phyloP scores from a whole-genome alignment of 2,888 invertebrate species.

The Idaea dimidiata region DNA sequence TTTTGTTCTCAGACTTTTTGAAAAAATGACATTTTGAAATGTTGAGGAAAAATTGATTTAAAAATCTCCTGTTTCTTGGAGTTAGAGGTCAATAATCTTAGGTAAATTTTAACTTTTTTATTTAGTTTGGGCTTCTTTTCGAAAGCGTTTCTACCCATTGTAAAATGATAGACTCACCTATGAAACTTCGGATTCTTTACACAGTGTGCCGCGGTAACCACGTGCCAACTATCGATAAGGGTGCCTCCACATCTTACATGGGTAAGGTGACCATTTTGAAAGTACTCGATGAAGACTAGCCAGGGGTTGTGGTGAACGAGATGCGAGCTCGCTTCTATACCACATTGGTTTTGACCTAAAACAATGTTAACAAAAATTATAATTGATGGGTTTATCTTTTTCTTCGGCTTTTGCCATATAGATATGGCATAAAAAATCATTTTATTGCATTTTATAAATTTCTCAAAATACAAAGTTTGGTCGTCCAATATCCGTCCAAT shows the following conservation, averaged over 20 bases:
- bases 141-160: background rate
- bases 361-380: background rate
- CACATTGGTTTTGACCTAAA: slow-evolving; percentile 39
- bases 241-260: slow-evolving; percentile 47
- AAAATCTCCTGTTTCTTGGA: too few species aligned
- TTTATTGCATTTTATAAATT: too few species aligned
- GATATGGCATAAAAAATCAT: too few species aligned
- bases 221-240: slow-evolving; percentile 40
- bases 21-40: too few species aligned
- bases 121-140: too few species aligned
- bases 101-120: too few species aligned
- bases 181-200: slow-evolving; percentile 35
- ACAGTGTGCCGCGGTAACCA: slow-evolving; percentile 57
- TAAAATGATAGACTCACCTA: slow-evolving; percentile 31
- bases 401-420: too few species aligned
- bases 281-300: slow-evolving; percentile 49
- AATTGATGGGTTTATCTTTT: background rate
- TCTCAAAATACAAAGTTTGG: too few species aligned
- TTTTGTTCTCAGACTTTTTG: too few species aligned
- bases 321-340: slow-evolving; percentile 45
- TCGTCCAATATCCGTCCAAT: too few species aligned
- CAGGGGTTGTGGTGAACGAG: slow-evolving; percentile 54
- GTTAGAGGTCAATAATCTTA: too few species aligned
- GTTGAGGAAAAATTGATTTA: too few species aligned
- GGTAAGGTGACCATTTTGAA: slow-evolving; percentile 27